Base-by-base conservation (phyloP, 2,113 vertebrate genomes). In the Rattus rattus region DNA sequence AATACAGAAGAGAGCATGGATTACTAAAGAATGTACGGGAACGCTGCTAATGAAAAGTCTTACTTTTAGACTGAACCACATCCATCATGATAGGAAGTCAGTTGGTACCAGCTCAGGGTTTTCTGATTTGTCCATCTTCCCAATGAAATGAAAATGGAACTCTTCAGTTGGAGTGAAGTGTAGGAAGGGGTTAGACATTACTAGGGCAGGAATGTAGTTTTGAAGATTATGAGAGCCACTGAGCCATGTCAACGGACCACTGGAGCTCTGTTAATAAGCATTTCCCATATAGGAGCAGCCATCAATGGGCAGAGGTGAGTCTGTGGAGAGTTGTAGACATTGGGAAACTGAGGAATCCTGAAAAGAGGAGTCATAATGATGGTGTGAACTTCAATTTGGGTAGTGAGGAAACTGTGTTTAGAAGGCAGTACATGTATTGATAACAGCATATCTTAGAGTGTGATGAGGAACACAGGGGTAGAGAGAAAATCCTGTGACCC, bases 81-180 rank as follows among this genome's bases (percentile, higher is more conserved):
- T 67, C 1, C 26, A 54, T 26, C 36, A 2, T 26, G 49, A 52
- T 56, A 84, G 76, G 28, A 88, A 85, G 69, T 76, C 20, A 43
- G 47, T 52, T 56, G 73, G 63, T 52, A 30, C 11, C 33, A 63
- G 8, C n/a, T 28, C 12, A 49, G 39, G 61, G 28, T 79, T 93
- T 95, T 93, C 73, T 92, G 76, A 49, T 91, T 39, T 52, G 47
- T 84, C 5, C 59, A 8, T 91, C 54, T 79, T 93, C 33, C 33
- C 36, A 79, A 2, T 69, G 85, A 69, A 69, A 88, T 56, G 43
- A 77, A 19, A 43, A 12, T 65, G 47, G 33, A 86, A 7, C 28
- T 67, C 20, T 65, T 65, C 12, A 79, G 49, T 11, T 77, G 8
- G 43, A 77, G 11, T 72, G 12, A 17, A 17, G 24, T 47, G 17